A percentile compares a stretch with the other conserved stretches of the same genome.
phyloP scores from a whole-genome alignment of 2,888 invertebrate species.

The Erebia ligea region DNA sequence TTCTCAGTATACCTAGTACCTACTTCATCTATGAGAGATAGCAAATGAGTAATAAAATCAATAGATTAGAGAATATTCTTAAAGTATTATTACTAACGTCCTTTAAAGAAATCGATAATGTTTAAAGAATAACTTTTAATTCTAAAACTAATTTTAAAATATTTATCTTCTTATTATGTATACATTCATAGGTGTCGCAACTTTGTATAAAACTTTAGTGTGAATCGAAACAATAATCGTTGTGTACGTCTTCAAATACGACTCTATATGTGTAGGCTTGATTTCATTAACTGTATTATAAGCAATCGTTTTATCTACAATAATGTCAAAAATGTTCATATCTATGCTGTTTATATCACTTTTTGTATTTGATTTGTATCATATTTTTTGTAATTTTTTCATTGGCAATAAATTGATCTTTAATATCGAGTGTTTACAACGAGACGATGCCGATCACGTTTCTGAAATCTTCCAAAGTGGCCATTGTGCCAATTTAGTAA shows the following conservation, averaged over 20 bases:
- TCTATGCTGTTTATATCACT: background rate
- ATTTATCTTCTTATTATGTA: conserved; percentile 3
- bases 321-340: background rate
- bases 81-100: conserved; percentile 11
- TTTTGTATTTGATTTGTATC: background rate
- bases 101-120: conserved; percentile 36
- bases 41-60: conserved; percentile 24
- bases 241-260: conserved; percentile 35
- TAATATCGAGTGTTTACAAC: too few relatives aligned
- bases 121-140: conserved; percentile 28
- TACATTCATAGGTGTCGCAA: conserved; percentile 36
- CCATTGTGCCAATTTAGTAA: too few relatives aligned
- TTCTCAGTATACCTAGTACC: conserved; percentile 33
- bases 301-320: conserved; percentile 27
- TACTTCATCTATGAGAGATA: conserved; percentile 25
- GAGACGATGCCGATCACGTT: too few relatives aligned
- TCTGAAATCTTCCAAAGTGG: too few relatives aligned
- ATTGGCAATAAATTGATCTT: too few relatives aligned
- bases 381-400: too few relatives aligned
- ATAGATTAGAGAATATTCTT: conserved; percentile 13
- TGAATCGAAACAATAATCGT: conserved; percentile 36
- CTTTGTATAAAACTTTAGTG: conserved; percentile 35
- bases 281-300: conserved; percentile 62
- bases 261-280: conserved; percentile 67
- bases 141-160: conserved; percentile 36